Evolutionary conservation across 2,113 vertebrate genomes (phyloP).

Genomic region (Tonatia bakeri): DNA sequence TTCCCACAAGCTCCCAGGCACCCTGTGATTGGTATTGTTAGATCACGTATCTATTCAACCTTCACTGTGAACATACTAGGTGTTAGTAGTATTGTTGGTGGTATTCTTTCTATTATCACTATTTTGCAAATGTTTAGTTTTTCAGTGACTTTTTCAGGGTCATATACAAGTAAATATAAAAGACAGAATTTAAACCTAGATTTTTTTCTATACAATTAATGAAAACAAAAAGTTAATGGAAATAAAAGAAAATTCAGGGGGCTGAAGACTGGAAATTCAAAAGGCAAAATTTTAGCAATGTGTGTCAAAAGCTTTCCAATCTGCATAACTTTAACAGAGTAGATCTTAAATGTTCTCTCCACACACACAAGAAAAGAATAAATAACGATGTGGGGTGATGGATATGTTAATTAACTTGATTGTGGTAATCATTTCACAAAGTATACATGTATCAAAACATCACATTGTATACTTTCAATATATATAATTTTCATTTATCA

Average conservation of each 20-base stretch:
- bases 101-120: neutral
- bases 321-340: neutral
- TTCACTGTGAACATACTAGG: neutral
- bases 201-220: neutral
- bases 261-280: neutral
- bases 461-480: neutral
- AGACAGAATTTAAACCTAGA: neutral
- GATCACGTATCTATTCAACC: accelerated
- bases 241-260: neutral
- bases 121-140: neutral
- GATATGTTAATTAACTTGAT: neutral
- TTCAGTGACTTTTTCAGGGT: neutral
- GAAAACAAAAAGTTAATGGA: neutral
- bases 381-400: neutral
- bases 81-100: neutral
- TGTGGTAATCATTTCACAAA: neutral
- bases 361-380: neutral
- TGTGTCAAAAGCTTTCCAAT: neutral
- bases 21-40: neutral
- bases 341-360: neutral
- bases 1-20: neutral
- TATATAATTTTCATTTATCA: neutral
- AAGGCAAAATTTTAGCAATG: neutral
- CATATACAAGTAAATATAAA: neutral
- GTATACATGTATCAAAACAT: neutral